phyloP scores from a whole-genome alignment of 2,113 vertebrate species.

The Ciconia stormi region DNA sequence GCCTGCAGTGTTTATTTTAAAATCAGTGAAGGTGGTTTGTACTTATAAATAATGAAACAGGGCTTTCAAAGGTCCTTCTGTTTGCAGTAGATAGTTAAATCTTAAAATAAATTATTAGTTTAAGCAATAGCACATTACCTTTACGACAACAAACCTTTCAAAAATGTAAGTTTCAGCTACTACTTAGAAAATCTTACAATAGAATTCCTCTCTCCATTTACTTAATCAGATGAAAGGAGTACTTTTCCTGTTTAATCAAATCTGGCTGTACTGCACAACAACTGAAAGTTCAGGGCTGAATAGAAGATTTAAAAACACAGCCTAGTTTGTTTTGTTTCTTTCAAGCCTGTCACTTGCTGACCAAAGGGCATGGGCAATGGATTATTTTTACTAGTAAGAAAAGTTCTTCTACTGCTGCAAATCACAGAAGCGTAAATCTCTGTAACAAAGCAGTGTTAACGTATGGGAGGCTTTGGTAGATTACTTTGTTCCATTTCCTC shows the following conservation, averaged over 20 bases:
- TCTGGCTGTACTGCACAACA: neutral
- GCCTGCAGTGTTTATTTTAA: neutral
- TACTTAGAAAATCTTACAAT: neutral
- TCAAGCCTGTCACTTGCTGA: constrained; percentile 27
- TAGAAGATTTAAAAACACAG: constrained; percentile 45
- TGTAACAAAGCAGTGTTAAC: constrained; percentile 6
- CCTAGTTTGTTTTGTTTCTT: constrained; percentile 32
- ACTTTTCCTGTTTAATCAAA: constrained; percentile 25
- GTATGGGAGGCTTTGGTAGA: neutral
- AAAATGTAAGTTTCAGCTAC: neutral
- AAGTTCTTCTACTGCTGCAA: neutral
- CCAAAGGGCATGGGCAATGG: constrained; percentile 48
- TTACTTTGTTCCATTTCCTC: constrained; percentile 6
- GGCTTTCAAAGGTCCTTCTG: neutral
- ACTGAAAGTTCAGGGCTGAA: neutral
- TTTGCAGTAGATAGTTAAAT: neutral
- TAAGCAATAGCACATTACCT: neutral
- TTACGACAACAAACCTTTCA: neutral
- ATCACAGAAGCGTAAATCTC: neutral
- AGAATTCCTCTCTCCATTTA: neutral
- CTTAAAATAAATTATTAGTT: neutral
- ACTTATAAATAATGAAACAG: neutral
- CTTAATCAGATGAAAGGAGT: constrained; percentile 19
- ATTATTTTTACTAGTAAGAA: constrained; percentile 39
- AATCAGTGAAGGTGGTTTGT: neutral